These are phyloP conservation scores for Eonycteris spelaea DNA, from an alignment of 2,113 vertebrate species.

Conservation along the genomic window DNA sequence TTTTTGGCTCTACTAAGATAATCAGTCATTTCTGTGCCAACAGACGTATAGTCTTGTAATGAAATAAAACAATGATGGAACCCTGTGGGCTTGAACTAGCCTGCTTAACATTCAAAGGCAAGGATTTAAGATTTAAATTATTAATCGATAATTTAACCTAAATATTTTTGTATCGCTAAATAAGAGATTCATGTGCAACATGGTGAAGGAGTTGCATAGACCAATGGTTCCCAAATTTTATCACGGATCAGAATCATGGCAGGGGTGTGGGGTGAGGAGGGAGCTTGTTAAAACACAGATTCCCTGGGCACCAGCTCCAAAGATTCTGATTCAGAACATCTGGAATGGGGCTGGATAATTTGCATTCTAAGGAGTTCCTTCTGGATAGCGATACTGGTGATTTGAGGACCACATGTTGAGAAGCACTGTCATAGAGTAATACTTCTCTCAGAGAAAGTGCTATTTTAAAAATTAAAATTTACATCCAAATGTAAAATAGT, in stretches of 20 bases:
- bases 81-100: constrained; percentile 2
- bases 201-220: background rate
- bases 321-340: background rate
- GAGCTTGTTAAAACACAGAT: background rate
- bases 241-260: background rate
- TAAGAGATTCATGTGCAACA: constrained; percentile 33
- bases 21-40: constrained; percentile 28
- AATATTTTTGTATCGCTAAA: background rate
- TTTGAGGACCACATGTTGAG: background rate
- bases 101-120: constrained; percentile 17
- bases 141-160: constrained; percentile 29
- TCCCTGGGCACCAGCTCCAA: background rate
- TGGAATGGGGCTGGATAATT: background rate
- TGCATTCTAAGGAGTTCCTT: constrained; percentile 15
- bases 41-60: background rate
- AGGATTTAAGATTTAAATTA: constrained; percentile 46
- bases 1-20: background rate
- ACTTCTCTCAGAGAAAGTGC: constrained; percentile 41
- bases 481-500: constrained; percentile 44
- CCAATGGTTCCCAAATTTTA: constrained; percentile 9
- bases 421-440: background rate
- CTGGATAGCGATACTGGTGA: background rate
- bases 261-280: no score
- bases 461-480: constrained; percentile 72
- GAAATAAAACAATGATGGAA: constrained; percentile 49